Percentiles rank a stretch among this genome's conserved stretches.
Evolutionary conservation across 1,140 invertebrate species (phyloP).

Genomic region (Oryzaephilus surinamensis): DNA sequence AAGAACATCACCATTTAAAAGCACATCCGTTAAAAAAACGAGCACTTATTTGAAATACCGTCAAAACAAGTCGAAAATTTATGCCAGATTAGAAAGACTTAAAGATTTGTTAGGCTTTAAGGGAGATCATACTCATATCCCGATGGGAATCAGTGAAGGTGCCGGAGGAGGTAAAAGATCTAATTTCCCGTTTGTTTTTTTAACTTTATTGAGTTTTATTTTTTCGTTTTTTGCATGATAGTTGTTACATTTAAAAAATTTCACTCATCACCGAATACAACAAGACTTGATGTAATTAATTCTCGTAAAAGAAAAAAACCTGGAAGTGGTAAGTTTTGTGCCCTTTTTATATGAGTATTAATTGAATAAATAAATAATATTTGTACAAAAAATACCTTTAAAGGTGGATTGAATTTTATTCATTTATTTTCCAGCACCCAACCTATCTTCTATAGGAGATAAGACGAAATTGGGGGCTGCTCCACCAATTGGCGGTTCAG

Average conservation of each 20-base stretch:
- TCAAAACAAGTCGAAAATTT: conserved; percentile 30
- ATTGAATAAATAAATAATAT: too few species aligned
- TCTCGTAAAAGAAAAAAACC: conserved; percentile 68
- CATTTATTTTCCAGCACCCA: conserved; percentile 38
- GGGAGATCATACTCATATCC: conserved; percentile 20
- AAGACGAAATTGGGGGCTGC: conserved; percentile 35
- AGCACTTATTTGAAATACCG: conserved; percentile 22
- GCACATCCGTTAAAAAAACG: conserved; percentile 19
- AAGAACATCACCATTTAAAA: conserved; percentile 22
- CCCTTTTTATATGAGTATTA: too few species aligned
- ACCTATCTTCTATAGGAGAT: conserved; percentile 40
- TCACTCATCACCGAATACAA: conserved; percentile 16
- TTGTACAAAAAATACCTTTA: neutral
- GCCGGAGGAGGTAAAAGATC: conserved; percentile 29
- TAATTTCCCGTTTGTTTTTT: conserved; percentile 12
- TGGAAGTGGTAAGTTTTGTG: conserved; percentile 49
- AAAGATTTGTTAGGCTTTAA: conserved; percentile 27
- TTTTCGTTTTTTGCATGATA: conserved; percentile 28
- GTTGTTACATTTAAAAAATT: conserved; percentile 44
- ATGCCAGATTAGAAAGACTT: conserved; percentile 29
- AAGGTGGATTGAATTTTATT: neutral
- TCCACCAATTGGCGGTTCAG: conserved; percentile 30
- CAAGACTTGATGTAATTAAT: conserved; percentile 19
- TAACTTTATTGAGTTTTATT: conserved; percentile 10
- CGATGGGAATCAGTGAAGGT: conserved; percentile 28